A percentile compares a stretch with the other conserved stretches of the same genome.
phyloP scores from a whole-genome alignment of 2,888 invertebrate genomes.

The Ectemnius lituratus region DNA sequence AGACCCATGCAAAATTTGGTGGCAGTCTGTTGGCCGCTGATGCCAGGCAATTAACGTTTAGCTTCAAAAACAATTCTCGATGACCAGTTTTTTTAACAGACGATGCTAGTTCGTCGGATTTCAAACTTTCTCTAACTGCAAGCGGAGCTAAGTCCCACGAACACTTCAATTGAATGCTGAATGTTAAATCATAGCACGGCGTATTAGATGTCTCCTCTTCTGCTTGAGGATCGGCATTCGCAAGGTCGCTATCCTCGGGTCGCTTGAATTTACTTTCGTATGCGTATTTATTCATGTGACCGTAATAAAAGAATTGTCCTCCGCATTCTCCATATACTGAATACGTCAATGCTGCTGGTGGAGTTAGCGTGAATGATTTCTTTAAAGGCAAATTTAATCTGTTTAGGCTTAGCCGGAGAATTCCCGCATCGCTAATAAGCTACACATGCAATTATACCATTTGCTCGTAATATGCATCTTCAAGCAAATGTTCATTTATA shows the following conservation, averaged over 20 bases:
- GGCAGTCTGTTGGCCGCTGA: constrained; percentile 70
- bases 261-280: constrained; percentile 67
- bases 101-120: constrained; percentile 66
- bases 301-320: constrained; percentile 73
- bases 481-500: constrained; percentile 70
- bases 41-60: constrained; percentile 67
- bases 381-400: constrained; percentile 14
- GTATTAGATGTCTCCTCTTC: constrained; percentile 41
- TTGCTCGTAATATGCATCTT: constrained; percentile 67
- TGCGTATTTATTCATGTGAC: constrained; percentile 74
- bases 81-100: constrained; percentile 24
- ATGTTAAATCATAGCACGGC: constrained; percentile 65
- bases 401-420: background rate
- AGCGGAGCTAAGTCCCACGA: constrained; percentile 73
- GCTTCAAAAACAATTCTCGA: constrained; percentile 67
- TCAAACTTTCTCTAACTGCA: constrained; percentile 61
- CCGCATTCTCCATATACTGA: constrained; percentile 75
- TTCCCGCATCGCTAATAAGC: background rate
- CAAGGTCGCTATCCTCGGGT: constrained; percentile 30
- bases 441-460: constrained; percentile 29
- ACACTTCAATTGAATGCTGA: constrained; percentile 70
- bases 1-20: constrained; percentile 69
- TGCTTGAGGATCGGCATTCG: constrained; percentile 40
- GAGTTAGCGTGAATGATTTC: constrained; percentile 50
- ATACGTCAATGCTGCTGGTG: constrained; percentile 69